phyloP scores from a whole-genome alignment of 2,888 invertebrate species.

The Acanthosepion lycidas region DNA sequence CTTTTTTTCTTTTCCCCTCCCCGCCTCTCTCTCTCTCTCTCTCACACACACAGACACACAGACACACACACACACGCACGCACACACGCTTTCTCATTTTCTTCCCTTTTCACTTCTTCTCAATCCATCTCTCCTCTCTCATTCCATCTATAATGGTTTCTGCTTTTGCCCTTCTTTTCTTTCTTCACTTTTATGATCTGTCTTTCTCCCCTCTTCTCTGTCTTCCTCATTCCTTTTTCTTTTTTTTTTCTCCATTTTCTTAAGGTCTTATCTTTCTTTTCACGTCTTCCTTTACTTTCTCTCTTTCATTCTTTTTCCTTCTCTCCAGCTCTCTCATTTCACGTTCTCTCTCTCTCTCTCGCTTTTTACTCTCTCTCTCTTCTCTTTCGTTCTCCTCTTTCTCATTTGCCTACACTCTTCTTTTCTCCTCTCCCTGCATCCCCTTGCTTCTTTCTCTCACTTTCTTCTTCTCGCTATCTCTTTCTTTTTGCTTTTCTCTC shows the following conservation, averaged over 20 bases:
- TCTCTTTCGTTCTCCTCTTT: neutral
- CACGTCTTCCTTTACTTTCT: neutral
- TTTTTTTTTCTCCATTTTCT: too few relatives aligned
- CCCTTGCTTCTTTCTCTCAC: neutral
- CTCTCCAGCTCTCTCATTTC: neutral
- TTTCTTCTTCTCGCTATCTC: neutral
- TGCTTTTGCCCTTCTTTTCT: neutral
- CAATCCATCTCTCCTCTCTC: neutral
- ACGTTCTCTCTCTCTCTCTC: too few relatives aligned
- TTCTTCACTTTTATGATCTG: too few relatives aligned
- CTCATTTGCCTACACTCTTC: neutral
- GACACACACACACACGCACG: too few relatives aligned
- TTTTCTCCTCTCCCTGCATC: neutral
- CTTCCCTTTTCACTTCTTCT: neutral
- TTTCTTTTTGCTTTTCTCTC: neutral
- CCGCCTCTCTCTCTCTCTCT: neutral
- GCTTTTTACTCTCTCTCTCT: neutral
- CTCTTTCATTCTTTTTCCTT: neutral
- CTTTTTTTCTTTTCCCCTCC: neutral
- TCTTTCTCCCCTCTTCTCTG: neutral
- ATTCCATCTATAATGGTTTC: neutral
- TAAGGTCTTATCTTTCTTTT: neutral
- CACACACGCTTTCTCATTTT: neutral
- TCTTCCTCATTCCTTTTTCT: neutral
- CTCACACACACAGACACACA: too few relatives aligned